Percentiles rank a stretch among this genome's conserved stretches.
phyloP scores from a whole-genome alignment of 2,797 vertebrate species.

The Anisognathus igniventris region DNA sequence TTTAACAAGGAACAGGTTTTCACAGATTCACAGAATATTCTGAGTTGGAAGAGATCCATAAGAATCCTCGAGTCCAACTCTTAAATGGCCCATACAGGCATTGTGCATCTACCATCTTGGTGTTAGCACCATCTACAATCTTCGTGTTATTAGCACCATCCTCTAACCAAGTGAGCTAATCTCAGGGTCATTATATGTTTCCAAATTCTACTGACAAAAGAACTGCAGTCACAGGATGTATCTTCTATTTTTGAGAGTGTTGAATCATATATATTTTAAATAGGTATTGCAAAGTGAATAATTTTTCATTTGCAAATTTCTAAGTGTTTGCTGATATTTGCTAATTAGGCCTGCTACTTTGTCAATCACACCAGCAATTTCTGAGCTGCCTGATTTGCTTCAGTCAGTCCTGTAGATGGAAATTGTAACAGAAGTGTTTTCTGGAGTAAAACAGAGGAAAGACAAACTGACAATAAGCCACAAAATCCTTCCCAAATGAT shows the following conservation, averaged over 20 bases:
- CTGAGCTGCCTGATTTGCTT: neutral
- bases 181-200: neutral
- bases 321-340: neutral
- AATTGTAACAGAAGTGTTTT: neutral
- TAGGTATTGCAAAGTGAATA: neutral
- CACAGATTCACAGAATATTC: neutral
- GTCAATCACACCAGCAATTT: neutral
- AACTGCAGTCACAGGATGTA: neutral
- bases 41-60: neutral
- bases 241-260: neutral
- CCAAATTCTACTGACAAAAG: neutral
- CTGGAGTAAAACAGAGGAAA: neutral
- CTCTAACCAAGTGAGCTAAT: neutral
- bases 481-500: neutral
- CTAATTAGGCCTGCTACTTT: neutral
- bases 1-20: neutral
- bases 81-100: neutral
- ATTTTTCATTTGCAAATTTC: neutral
- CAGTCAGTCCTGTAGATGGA: neutral
- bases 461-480: neutral
- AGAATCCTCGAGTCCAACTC: fast-evolving
- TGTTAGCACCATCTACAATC: neutral
- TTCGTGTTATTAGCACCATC: neutral
- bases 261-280: neutral
- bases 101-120: neutral